Evolutionary conservation across 2,797 vertebrate species (phyloP).

Genomic region (Leuciscus waleckii): DNA sequence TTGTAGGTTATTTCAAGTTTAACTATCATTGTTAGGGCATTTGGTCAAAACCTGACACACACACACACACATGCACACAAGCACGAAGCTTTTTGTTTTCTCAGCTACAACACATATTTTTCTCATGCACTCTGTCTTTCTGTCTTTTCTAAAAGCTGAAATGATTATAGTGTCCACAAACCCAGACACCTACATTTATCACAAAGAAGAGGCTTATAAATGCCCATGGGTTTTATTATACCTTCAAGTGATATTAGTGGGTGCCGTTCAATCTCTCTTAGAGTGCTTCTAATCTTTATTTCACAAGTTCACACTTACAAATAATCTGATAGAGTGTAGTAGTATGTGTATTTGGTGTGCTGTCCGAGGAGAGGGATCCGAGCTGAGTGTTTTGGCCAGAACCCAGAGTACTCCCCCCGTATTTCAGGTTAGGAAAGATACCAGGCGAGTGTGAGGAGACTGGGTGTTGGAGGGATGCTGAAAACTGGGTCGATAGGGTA

Average conservation of each 20-base stretch:
- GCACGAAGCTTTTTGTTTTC: neutral
- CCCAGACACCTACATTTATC: conserved; percentile 46
- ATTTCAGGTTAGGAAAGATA: no score
- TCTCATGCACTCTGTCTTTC: conserved; percentile 15
- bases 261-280: neutral
- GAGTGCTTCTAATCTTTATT: neutral
- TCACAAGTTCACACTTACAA: no score
- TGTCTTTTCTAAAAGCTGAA: conserved; percentile 23
- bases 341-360: no score
- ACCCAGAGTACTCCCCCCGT: no score
- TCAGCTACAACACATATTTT: conserved; percentile 20
- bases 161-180: conserved; percentile 39
- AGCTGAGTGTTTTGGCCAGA: no score
- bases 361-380: no score
- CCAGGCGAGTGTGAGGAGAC: no score
- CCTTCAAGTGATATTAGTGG: conserved; percentile 27
- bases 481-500: no score
- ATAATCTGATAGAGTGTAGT: no score
- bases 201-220: conserved; percentile 53
- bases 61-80: neutral
- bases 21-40: neutral
- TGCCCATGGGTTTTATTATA: conserved; percentile 58
- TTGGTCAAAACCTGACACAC: neutral
- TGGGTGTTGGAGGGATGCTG: no score
- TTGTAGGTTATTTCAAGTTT: neutral